Evolutionary conservation across 1,140 invertebrate species (phyloP).

Genomic region (Dreissena polymorpha): DNA sequence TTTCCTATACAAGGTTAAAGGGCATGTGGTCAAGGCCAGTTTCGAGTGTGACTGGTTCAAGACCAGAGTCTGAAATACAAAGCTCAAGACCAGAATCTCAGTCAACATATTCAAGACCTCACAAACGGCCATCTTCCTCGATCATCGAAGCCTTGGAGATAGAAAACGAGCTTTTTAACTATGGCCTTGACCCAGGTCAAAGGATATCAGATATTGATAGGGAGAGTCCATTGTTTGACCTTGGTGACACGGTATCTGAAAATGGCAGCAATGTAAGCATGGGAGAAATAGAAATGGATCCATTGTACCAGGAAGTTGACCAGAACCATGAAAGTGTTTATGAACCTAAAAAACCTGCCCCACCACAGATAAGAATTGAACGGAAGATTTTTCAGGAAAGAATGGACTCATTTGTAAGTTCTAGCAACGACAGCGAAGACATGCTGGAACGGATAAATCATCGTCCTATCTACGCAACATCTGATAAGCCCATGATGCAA

Average conservation of each 20-base stretch:
- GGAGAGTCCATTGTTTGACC: conserved; percentile 37
- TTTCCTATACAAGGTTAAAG: conserved; percentile 38
- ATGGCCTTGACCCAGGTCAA: conserved; percentile 37
- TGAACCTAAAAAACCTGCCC: conserved; percentile 68
- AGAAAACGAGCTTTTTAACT: conserved; percentile 56
- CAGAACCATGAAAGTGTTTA: conserved; percentile 75
- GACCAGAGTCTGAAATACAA: conserved; percentile 53
- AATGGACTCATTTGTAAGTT: conserved; percentile 71
- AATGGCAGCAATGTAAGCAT: conserved; percentile 67
- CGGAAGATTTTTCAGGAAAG: conserved; percentile 76
- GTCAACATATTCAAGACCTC: conserved; percentile 37
- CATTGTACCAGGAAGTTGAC: conserved; percentile 71
- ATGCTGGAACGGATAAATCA: conserved; percentile 58
- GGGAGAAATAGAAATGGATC: conserved; percentile 68
- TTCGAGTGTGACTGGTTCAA: conserved; percentile 50
- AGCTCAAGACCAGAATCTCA: conserved; percentile 31
- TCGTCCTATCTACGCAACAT: conserved; percentile 17
- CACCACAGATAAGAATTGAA: conserved; percentile 77
- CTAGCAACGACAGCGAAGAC: conserved; percentile 72
- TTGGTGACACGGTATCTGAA: conserved; percentile 46
- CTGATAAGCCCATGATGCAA: conserved; percentile 37
- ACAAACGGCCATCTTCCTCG: conserved; percentile 61
- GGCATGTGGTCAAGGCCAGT: conserved; percentile 52
- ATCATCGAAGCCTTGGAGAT: conserved; percentile 64
- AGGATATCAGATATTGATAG: conserved; percentile 1